A percentile compares a stretch with the other conserved stretches of the same genome.
Evolutionary conservation across 2,888 invertebrate species (phyloP).

Genomic region (Cheilosia vulpina): DNA sequence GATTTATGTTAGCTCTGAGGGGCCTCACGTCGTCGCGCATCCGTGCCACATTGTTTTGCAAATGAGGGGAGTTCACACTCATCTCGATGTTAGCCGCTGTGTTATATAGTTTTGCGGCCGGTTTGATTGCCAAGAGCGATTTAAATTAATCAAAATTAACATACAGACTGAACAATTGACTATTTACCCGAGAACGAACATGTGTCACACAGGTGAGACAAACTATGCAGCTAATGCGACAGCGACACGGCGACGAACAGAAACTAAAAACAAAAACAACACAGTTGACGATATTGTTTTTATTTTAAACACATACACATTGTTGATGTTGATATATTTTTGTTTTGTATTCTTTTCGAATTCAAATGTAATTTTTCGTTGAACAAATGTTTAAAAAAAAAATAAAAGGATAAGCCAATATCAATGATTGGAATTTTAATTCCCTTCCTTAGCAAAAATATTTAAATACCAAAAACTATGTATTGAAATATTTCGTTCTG

Average conservation of each 20-base stretch:
- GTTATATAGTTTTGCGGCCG: slow-evolving; percentile 34
- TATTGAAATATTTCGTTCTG: too few relatives aligned
- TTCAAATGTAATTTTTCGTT: neutral
- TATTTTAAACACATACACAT: neutral
- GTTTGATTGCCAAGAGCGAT: slow-evolving; percentile 65
- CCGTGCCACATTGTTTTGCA: neutral
- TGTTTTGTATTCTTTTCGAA: neutral
- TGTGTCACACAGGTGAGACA: slow-evolving; percentile 36
- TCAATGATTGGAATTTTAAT: neutral
- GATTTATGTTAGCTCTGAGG: slow-evolving; percentile 31
- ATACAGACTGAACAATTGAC: slow-evolving; percentile 49
- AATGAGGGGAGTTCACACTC: neutral
- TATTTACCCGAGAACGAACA: slow-evolving; percentile 32
- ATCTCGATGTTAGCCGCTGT: slow-evolving; percentile 3
- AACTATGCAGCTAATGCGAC: slow-evolving; percentile 32
- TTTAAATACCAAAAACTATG: neutral
- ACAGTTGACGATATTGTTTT: neutral
- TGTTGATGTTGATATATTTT: neutral
- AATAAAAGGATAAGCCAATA: neutral
- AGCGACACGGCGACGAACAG: neutral
- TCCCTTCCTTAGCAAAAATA: neutral
- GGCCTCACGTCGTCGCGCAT: slow-evolving; percentile 20
- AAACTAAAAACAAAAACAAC: neutral
- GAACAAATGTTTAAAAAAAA: neutral
- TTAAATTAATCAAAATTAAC: slow-evolving; percentile 54